These are phyloP conservation scores for Hippocampus abdominalis DNA, from an alignment of 2,113 vertebrate species.

Conservation along the genomic window DNA sequence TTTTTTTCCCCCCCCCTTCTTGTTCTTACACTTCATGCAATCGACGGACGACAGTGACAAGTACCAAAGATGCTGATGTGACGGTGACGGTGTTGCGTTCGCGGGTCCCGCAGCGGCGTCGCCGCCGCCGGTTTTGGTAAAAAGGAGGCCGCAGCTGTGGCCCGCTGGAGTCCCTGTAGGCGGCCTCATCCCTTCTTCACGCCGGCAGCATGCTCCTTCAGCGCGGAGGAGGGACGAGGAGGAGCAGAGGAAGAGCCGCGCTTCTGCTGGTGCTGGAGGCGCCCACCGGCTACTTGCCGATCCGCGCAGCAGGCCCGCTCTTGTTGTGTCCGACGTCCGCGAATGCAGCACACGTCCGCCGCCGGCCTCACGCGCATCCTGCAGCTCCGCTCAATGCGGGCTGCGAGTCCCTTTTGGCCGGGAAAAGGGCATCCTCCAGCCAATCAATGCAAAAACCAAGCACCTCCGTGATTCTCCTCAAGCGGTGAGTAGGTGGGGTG, in stretches of 20 bases:
- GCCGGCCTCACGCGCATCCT: constrained; percentile 66
- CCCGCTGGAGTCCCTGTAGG: constrained; percentile 90
- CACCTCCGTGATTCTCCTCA: constrained; percentile 29
- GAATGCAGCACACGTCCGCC: constrained; percentile 70
- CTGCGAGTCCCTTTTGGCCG: constrained; percentile 59
- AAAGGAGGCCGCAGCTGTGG: constrained; percentile 97
- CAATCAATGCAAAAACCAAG: constrained; percentile 49
- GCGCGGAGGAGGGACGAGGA: constrained; percentile 90
- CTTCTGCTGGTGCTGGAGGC: constrained; percentile 32
- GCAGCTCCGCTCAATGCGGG: constrained; percentile 52
- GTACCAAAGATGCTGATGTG: constrained; percentile 97
- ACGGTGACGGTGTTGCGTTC: constrained; percentile 93
- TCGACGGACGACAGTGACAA: constrained; percentile 11
- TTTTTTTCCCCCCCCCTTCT: not conserved
- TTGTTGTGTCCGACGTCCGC: constrained; percentile 65
- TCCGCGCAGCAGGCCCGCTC: constrained; percentile 6
- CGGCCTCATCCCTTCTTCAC: constrained; percentile 96
- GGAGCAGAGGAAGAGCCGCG: constrained; percentile 82
- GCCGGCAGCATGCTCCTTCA: constrained; percentile 92
- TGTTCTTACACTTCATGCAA: not conserved
- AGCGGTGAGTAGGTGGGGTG: constrained; percentile 37
- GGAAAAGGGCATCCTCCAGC: constrained; percentile 64
- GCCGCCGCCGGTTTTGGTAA: constrained; percentile 91
- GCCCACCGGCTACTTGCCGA: constrained; percentile 49
- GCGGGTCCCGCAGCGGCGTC: constrained; percentile 90